These are phyloP conservation scores for Anguilla marmorata DNA, from an alignment of 2,797 vertebrate genomes.

Conservation along the genomic window DNA sequence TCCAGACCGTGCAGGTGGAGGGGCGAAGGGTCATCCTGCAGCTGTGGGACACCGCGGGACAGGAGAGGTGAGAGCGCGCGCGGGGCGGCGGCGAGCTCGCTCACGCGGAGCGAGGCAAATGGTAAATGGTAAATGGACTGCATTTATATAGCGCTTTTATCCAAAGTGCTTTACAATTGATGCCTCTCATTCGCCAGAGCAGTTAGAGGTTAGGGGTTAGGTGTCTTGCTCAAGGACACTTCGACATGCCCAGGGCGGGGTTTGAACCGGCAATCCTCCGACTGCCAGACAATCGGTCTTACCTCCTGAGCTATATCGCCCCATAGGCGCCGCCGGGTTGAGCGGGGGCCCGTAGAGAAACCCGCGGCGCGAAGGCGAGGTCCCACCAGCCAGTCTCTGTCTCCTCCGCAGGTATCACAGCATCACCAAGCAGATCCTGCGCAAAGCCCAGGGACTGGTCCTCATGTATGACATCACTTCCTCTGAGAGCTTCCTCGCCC, in stretches of 20 bases:
- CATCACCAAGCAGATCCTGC: slow-evolving; percentile 84
- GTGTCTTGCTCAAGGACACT: no score
- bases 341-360: not conserved
- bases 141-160: no score
- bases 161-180: no score
- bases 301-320: no score
- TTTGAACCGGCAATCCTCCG: no score
- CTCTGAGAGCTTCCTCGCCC: slow-evolving; percentile 72
- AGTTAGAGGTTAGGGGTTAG: no score
- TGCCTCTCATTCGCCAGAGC: no score
- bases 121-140: no score
- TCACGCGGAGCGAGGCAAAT: not conserved
- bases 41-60: slow-evolving; percentile 96
- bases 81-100: not conserved
- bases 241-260: no score
- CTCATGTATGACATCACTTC: slow-evolving; percentile 93
- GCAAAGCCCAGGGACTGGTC: slow-evolving; percentile 86
- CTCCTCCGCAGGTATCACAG: slow-evolving; percentile 82
- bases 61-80: slow-evolving; percentile 80
- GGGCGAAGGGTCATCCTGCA: slow-evolving; percentile 75
- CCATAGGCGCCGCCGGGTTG: no score
- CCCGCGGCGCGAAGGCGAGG: no score
- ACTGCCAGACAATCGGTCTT: no score
- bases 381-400: not conserved
- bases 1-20: slow-evolving; percentile 79